Evolutionary conservation across 2,797 vertebrate genomes (phyloP).

Genomic region (Poecilia picta): DNA sequence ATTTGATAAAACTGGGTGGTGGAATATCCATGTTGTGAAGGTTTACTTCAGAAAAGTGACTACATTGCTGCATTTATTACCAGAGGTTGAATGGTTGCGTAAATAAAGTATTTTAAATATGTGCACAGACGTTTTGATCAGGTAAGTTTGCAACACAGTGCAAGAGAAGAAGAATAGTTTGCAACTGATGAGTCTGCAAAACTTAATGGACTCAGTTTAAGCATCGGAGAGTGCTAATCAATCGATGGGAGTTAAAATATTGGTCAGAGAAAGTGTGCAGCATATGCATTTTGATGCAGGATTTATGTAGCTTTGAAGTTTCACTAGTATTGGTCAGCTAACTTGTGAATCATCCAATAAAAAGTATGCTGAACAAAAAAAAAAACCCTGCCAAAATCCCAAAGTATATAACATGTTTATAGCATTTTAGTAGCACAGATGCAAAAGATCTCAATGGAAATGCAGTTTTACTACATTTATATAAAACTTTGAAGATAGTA

Average conservation of each 20-base stretch:
- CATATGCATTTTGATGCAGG: conserved; percentile 43
- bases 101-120: neutral
- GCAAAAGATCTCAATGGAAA: neutral
- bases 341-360: neutral
- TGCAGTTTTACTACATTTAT: neutral
- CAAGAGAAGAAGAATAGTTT: conserved; percentile 40
- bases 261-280: conserved; percentile 44
- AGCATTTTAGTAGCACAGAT: neutral
- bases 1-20: neutral
- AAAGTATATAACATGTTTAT: neutral
- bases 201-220: conserved; percentile 70
- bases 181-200: conserved; percentile 72
- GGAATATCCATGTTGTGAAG: neutral
- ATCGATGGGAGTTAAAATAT: conserved; percentile 63
- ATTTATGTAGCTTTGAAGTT: conserved; percentile 27
- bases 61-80: neutral
- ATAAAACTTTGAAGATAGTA: neutral
- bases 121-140: neutral
- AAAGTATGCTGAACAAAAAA: neutral
- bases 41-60: neutral
- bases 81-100: neutral
- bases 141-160: conserved; percentile 7
- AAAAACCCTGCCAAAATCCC: conserved; percentile 3
- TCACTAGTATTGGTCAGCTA: conserved; percentile 14
- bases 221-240: conserved; percentile 59